Evolutionary conservation across 2,888 invertebrate genomes (phyloP).

Genomic region (Rosalia funebris): DNA sequence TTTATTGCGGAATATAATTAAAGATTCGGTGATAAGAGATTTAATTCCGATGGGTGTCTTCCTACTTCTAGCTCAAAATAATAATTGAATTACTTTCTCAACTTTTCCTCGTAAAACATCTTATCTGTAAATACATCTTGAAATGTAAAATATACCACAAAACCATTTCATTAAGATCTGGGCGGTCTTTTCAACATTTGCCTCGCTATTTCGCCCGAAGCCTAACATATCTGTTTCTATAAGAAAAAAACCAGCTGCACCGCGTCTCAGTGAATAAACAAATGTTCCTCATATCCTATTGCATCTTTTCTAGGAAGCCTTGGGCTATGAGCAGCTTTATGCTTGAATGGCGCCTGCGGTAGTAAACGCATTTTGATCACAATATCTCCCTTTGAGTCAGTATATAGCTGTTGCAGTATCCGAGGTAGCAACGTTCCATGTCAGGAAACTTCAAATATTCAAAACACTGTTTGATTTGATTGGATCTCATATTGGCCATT

Average conservation of each 20-base stretch:
- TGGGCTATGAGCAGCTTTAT: conserved; percentile 43
- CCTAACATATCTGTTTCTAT: too few relatives aligned
- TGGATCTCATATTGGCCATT: conserved; percentile 16
- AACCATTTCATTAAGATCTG: conserved; percentile 10
- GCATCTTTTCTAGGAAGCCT: conserved; percentile 33
- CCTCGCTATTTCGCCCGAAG: too few relatives aligned
- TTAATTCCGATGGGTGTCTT: background rate
- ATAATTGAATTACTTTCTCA: background rate
- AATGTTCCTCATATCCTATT: conserved; percentile 40
- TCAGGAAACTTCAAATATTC: conserved; percentile 28
- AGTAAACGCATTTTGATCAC: conserved; percentile 44
- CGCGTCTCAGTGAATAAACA: conserved; percentile 26
- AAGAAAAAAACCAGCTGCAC: conserved; percentile 17
- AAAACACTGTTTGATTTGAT: conserved; percentile 17
- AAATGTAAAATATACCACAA: background rate
- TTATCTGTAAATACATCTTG: background rate
- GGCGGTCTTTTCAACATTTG: background rate
- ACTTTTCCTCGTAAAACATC: background rate
- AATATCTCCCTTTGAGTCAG: conserved; percentile 41
- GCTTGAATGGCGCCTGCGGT: conserved; percentile 41
- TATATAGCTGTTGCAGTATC: conserved; percentile 23
- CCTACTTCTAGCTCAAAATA: background rate
- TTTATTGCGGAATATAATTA: background rate
- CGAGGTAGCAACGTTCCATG: conserved; percentile 23
- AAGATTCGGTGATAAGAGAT: background rate